A percentile compares a stretch with the other conserved stretches of the same genome.
These are phyloP conservation scores for Pedetes capensis DNA, from an alignment of 2,113 vertebrate species.

Conservation along the genomic window DNA sequence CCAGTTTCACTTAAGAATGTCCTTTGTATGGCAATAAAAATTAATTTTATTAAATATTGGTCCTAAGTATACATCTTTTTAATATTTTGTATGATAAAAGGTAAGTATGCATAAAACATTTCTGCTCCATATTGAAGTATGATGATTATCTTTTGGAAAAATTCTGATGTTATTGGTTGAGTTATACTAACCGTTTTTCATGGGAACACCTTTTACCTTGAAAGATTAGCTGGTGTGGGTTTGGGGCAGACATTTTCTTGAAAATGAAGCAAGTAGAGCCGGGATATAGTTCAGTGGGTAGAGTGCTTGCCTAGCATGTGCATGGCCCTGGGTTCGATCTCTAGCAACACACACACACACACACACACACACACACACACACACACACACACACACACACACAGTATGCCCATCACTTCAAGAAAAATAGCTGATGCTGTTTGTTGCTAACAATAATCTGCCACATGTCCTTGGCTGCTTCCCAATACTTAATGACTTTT, in stretches of 20 bases:
- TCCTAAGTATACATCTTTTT: neutral
- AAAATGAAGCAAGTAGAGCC: neutral
- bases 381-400: too few relatives aligned
- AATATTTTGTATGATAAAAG: neutral
- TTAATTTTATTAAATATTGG: neutral
- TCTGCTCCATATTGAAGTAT: neutral
- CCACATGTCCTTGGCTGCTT: neutral
- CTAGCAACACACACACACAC: too few relatives aligned
- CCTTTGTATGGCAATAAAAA: neutral
- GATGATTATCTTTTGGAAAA: neutral
- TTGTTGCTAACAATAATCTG: neutral
- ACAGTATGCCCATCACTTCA: neutral
- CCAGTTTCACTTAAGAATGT: neutral
- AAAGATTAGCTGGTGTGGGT: neutral
- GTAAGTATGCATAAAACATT: too few relatives aligned
- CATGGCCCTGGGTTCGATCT: too few relatives aligned
- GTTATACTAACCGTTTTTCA: neutral
- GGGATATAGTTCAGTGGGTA: too few relatives aligned
- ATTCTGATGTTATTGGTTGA: neutral
- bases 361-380: too few relatives aligned
- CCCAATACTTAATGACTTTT: neutral
- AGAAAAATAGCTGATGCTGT: neutral
- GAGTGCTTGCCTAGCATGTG: too few relatives aligned
- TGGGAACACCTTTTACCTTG: neutral
- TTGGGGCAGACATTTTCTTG: neutral